Conservation (phyloP, 2,888 invertebrate genomes). For the Thereva nobilitata region DNA sequence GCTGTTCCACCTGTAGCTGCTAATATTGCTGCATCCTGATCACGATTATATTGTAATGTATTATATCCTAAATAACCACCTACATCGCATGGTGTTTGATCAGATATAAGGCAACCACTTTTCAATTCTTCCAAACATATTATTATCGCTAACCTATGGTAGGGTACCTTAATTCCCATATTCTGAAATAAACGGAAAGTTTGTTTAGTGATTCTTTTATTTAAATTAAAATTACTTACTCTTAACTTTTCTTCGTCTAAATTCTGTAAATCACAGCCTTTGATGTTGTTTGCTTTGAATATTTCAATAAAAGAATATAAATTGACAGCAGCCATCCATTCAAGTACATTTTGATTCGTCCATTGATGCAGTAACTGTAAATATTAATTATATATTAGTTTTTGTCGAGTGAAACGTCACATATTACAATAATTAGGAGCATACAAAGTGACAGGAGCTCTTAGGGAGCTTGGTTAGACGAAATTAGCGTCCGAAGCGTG, state of each 20-base stretch:
- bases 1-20: slow-evolving; percentile 4
- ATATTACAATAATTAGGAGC: too few species aligned
- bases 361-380: slow-evolving; percentile 69
- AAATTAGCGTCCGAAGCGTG: too few species aligned
- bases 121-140: slow-evolving; percentile 70
- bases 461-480: too few species aligned
- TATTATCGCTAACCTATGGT: slow-evolving; percentile 71
- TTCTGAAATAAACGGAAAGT: slow-evolving; percentile 57
- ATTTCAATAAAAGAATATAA: slow-evolving; percentile 72
- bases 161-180: slow-evolving; percentile 76
- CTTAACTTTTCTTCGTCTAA: slow-evolving; percentile 69
- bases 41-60: neutral
- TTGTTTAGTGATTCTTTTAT: too few species aligned
- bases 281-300: slow-evolving; percentile 72
- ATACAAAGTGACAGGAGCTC: too few species aligned
- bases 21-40: slow-evolving; percentile 32
- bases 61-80: slow-evolving; percentile 1
- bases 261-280: slow-evolving; percentile 67
- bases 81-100: slow-evolving; percentile 38
- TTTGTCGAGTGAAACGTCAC: too few species aligned
- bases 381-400: neutral
- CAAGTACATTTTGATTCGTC: slow-evolving; percentile 70
- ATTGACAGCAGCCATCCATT: slow-evolving; percentile 77
- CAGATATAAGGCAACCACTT: slow-evolving; percentile 45
- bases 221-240: too few species aligned